A percentile compares a stretch with the other conserved stretches of the same genome.
Evolutionary conservation across 30 jellyfish, hydroid and myxozoan genomes (phyloP).

Genomic region (Phacellophora camtschatica): DNA sequence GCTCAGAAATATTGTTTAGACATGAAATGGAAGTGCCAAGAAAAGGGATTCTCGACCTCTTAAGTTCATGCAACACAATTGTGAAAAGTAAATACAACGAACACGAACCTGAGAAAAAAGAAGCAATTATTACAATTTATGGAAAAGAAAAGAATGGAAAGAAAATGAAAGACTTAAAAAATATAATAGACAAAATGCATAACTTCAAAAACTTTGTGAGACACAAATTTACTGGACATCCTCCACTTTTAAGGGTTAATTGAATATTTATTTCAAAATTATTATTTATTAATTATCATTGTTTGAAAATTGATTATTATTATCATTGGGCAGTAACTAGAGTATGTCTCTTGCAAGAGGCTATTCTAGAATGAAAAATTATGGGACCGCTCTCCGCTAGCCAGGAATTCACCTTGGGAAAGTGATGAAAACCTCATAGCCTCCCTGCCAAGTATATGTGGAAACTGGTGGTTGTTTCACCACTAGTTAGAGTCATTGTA

Average conservation of each 20-base stretch:
- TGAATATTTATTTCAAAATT: too few relatives aligned
- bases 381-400: too few relatives aligned
- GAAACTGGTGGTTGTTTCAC: too few relatives aligned
- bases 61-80: conserved; percentile 37
- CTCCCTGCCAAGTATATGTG: too few relatives aligned
- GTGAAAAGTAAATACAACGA: conserved; percentile 11
- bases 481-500: too few relatives aligned
- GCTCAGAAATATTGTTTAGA: conserved; percentile 27
- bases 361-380: too few relatives aligned
- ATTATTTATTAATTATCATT: too few relatives aligned
- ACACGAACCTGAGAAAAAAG: conserved; percentile 29
- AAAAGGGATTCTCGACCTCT: conserved; percentile 37
- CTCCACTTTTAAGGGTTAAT: conserved; percentile 42
- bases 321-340: too few relatives aligned
- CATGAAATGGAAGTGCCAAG: conserved; percentile 40
- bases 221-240: conserved; percentile 42
- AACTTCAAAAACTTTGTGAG: conserved; percentile 26
- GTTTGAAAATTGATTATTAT: too few relatives aligned
- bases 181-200: conserved; percentile 27
- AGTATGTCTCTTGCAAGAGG: too few relatives aligned
- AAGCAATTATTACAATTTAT: conserved; percentile 29
- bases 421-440: too few relatives aligned
- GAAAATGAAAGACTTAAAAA: background rate
- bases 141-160: conserved; percentile 24
- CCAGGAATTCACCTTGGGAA: too few relatives aligned